Base-by-base conservation (phyloP, 2,797 vertebrate genomes). In the Gallirallus australis region DNA sequence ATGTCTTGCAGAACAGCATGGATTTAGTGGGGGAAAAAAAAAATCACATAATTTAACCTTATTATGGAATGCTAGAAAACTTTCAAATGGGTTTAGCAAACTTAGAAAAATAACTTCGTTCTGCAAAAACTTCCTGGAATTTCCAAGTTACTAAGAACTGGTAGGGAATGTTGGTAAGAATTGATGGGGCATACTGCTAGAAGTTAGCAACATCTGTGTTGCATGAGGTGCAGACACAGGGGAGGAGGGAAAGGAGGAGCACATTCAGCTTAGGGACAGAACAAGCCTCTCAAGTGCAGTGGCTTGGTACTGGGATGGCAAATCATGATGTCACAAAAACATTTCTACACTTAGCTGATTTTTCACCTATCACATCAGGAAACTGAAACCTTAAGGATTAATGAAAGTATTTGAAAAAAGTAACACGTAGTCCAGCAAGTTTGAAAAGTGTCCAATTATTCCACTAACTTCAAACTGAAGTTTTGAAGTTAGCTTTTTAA, bases 231-330 rank as follows among this genome's bases (percentile, higher is more conserved):
- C 23, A 78, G 59, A 79, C 4, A 57, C 0, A 2, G 14, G 20
- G 39, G 2, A 84, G 23, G 5, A 79, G 6, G 42, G 53, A 83
- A 57, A 79, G 12, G 12, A 7, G 4, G 11, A 73, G 16, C 11
- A 24, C 1, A 1, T 37, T 69, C 39, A 48, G 7, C 39, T 52
- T 47, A 25, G 31, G 28, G 4, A 1, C 2, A 2, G 17, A 76
- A 72, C 2, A 1, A 66, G 7, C 12, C 23, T 16, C 88, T 78
- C 40, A 35, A 13, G 8, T 24, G 33, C 54, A 7, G 21, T 35
- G 16, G 31, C 19, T 52, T 37, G 35, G 4, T 19, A 25, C 4
- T 50, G 40, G 7, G 47, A 47, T 27, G 4, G 33, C 21, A 24
- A 86, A 20, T 7, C 25, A 27, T 4, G 15, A 16, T 1, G 1